phyloP scores from a whole-genome alignment of 1,140 invertebrate genomes.

The Cotesia glomerata region DNA sequence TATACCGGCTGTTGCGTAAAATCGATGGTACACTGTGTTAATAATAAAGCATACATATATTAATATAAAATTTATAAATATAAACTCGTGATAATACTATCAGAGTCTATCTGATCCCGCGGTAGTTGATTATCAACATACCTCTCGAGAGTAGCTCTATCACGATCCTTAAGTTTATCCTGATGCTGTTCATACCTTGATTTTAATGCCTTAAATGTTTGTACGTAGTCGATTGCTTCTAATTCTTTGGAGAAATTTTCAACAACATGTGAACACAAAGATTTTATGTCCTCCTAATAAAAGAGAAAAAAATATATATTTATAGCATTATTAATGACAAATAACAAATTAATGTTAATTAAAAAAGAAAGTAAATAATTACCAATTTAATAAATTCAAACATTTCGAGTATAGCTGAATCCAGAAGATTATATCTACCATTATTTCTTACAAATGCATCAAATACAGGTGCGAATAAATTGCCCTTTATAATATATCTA shows the following conservation, averaged over 20 bases:
- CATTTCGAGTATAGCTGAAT: conserved; percentile 98
- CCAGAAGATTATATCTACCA: conserved; percentile 96
- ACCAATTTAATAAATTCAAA: conserved; percentile 97
- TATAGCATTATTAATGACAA: neutral
- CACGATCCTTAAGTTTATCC: conserved; percentile 85
- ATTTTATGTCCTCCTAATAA: conserved; percentile 89
- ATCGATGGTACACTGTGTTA: conserved; percentile 74
- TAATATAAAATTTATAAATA: conserved; percentile 17
- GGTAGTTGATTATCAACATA: conserved; percentile 50
- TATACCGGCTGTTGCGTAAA: conserved; percentile 79
- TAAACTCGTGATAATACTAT: conserved; percentile 1
- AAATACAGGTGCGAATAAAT: conserved; percentile 94
- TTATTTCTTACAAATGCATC: conserved; percentile 97
- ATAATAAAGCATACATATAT: conserved; percentile 11
- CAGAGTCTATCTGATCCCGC: neutral
- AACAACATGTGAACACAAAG: conserved; percentile 91
- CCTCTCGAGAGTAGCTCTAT: conserved; percentile 77
- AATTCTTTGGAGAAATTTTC: conserved; percentile 94
- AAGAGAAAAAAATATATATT: conserved; percentile 39
- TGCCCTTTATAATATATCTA: conserved; percentile 93
- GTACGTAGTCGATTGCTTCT: conserved; percentile 94
- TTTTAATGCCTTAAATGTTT: conserved; percentile 94
- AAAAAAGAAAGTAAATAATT: conserved; percentile 38
- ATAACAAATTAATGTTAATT: neutral
- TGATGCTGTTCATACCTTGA: conserved; percentile 93